phyloP scores from a whole-genome alignment of 2,888 invertebrate species.

The Lithophane leautieri region DNA sequence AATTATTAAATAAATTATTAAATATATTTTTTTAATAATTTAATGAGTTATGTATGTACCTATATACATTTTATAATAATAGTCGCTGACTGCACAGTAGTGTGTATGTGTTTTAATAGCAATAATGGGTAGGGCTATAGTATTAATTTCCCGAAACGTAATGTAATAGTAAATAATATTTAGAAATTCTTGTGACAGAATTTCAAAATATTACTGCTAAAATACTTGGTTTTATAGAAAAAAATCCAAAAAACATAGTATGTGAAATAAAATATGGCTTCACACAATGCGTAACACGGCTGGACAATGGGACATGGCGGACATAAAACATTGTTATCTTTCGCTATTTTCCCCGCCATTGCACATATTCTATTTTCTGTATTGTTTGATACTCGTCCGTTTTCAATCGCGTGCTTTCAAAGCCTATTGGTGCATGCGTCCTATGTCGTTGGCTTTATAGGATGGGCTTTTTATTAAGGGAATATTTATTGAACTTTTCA shows the following conservation, averaged over 20 bases:
- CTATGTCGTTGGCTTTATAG: not conserved
- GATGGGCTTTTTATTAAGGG: not conserved
- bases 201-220: not conserved
- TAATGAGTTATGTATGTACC: too few relatives aligned
- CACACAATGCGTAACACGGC: constrained; percentile 1
- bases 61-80: too few relatives aligned
- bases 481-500: not conserved
- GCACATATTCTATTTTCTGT: constrained; percentile 44
- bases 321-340: constrained; percentile 53
- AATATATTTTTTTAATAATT: too few relatives aligned
- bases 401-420: constrained; percentile 41
- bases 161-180: not conserved
- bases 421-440: constrained; percentile 42
- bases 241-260: not conserved
- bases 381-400: constrained; percentile 36
- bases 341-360: constrained; percentile 35
- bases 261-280: constrained; percentile 26
- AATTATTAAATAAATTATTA: too few relatives aligned
- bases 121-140: too few relatives aligned
- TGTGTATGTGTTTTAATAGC: too few relatives aligned
- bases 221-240: too few relatives aligned
- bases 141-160: not conserved
- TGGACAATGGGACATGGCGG: constrained; percentile 15
- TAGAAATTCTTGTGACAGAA: not conserved
- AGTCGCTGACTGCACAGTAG: too few relatives aligned